Conservation (phyloP, 2,113 vertebrate species). For the Emydocephalus ijimae region DNA sequence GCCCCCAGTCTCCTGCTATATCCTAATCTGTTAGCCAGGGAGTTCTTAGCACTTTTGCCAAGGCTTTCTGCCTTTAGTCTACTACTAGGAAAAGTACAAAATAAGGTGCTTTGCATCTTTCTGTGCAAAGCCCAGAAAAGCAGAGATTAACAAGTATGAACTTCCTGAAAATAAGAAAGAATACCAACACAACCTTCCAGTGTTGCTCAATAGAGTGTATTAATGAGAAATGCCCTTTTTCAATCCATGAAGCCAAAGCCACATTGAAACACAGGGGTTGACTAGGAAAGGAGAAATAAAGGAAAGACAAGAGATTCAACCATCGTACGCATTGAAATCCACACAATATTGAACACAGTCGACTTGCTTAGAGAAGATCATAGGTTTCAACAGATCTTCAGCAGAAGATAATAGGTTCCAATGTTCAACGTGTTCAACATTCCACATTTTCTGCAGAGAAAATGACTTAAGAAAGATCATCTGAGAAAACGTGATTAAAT, state of each 20-base stretch:
- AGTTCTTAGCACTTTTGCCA: background rate
- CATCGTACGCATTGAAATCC: background rate
- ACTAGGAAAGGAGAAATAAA: background rate
- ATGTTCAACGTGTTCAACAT: background rate
- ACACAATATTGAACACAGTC: background rate
- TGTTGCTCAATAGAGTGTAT: background rate
- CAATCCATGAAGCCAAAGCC: background rate
- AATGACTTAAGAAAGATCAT: background rate
- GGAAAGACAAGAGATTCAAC: background rate
- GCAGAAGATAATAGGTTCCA: background rate
- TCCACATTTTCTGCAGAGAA: background rate
- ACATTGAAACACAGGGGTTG: background rate
- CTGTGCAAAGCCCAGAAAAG: background rate
- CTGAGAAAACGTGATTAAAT: background rate
- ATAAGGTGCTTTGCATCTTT: background rate
- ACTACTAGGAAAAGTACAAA: background rate
- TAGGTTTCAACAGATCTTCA: background rate
- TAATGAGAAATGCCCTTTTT: background rate
- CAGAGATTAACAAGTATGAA: background rate
- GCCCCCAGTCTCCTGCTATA: background rate
- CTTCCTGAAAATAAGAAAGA: background rate
- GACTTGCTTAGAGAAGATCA: background rate
- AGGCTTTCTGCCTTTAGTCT: background rate
- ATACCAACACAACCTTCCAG: background rate
- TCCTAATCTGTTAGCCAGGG: background rate